phyloP scores from a whole-genome alignment of 1,140 invertebrate genomes.

The Drosophila micromelanica region DNA sequence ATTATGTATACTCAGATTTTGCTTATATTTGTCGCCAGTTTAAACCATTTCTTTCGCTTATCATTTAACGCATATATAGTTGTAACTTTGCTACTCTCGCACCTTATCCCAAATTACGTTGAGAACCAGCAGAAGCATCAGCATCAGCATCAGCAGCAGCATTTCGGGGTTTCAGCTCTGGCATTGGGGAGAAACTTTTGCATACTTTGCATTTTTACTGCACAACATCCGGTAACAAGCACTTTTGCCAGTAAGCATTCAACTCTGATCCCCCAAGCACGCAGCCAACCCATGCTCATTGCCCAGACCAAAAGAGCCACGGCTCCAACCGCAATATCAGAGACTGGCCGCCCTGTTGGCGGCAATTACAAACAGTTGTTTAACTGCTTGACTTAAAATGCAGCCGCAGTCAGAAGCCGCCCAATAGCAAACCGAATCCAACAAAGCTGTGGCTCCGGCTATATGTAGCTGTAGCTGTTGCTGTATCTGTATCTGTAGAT shows the following conservation, averaged over 20 bases:
- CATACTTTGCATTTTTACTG: slow-evolving; percentile 78
- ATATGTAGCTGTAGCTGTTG: slow-evolving; percentile 46
- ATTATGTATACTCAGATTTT: too few species aligned
- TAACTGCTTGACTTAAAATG: slow-evolving; percentile 79
- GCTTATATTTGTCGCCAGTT: background rate
- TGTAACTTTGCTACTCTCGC: background rate
- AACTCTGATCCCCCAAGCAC: slow-evolving; percentile 53
- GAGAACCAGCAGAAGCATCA: background rate
- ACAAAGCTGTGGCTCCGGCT: slow-evolving; percentile 16
- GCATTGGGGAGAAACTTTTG: slow-evolving; percentile 51
- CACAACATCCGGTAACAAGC: slow-evolving; percentile 79
- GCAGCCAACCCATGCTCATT: slow-evolving; percentile 2
- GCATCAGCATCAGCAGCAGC: slow-evolving; percentile 4
- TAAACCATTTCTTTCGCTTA: slow-evolving; percentile 10
- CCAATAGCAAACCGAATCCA: slow-evolving; percentile 21
- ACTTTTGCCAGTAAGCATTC: slow-evolving; percentile 59
- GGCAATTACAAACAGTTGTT: slow-evolving; percentile 81
- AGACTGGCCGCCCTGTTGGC: slow-evolving; percentile 32
- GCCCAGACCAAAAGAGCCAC: slow-evolving; percentile 13
- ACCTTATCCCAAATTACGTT: slow-evolving; percentile 4
- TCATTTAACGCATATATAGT: slow-evolving; percentile 11
- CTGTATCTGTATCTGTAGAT: slow-evolving; percentile 43
- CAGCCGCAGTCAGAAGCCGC: slow-evolving; percentile 30
- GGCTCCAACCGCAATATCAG: slow-evolving; percentile 53
- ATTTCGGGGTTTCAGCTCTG: slow-evolving; percentile 11